Evolutionary conservation across 2,113 vertebrate genomes (phyloP).

Genomic region (Aegithalos caudatus): DNA sequence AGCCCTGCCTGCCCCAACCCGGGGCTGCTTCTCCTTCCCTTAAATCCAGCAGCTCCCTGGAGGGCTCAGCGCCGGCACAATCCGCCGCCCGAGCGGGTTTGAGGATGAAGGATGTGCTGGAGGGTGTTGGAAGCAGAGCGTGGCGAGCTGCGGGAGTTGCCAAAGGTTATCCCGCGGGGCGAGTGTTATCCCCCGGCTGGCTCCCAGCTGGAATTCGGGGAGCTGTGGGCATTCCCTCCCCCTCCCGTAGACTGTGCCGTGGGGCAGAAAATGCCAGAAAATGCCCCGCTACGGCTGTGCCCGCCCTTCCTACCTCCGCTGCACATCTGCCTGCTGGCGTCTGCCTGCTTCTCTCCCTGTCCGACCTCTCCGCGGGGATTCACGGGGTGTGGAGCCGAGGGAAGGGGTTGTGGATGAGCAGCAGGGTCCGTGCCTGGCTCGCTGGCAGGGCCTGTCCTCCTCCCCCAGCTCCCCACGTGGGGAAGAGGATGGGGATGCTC

Average conservation of each 20-base stretch:
- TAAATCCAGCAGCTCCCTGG: background rate
- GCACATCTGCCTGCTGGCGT: background rate
- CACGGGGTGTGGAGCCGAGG: background rate
- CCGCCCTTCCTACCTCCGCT: background rate
- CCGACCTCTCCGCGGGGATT: background rate
- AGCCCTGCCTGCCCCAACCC: background rate
- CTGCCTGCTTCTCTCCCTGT: background rate
- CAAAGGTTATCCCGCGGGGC: background rate
- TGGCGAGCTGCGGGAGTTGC: background rate
- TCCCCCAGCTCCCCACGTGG: background rate
- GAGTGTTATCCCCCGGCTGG: background rate
- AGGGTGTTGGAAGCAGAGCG: background rate
- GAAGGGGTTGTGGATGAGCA: background rate
- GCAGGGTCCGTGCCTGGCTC: background rate
- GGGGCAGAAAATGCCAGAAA: background rate
- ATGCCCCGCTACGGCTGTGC: background rate
- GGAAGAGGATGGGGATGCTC: background rate
- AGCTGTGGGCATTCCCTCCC: background rate
- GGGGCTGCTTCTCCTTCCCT: background rate
- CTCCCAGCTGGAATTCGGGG: background rate
- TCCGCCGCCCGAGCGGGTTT: background rate
- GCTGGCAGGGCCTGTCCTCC: background rate
- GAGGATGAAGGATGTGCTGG: background rate
- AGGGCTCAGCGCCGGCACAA: background rate
- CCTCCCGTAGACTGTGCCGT: accelerated